A percentile compares a stretch with the other conserved stretches of the same genome.
Conservation (phyloP, 2,797 vertebrate genomes). For the Poecilia picta region DNA sequence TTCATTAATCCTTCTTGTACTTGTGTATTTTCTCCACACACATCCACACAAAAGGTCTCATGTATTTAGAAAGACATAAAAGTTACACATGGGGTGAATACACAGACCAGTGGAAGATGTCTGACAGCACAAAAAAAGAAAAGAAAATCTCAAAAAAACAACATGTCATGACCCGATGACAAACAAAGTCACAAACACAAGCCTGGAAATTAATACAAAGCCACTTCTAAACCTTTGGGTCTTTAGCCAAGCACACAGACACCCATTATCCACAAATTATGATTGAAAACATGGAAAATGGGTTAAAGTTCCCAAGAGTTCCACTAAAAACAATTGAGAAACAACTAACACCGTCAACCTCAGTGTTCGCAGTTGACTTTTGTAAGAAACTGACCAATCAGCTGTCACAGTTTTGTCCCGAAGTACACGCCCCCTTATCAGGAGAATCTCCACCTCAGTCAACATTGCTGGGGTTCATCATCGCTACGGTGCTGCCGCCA, state of each 20-base stretch:
- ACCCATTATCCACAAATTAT: neutral
- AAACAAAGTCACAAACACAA: neutral
- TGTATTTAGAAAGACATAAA: neutral
- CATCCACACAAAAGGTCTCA: neutral
- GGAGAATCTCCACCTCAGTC: too few relatives aligned
- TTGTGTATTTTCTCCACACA: neutral
- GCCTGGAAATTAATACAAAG: neutral
- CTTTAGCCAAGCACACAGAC: neutral
- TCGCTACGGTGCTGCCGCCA: too few relatives aligned
- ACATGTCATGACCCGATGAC: neutral
- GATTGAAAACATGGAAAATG: neutral
- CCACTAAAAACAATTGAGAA: neutral
- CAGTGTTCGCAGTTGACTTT: too few relatives aligned
- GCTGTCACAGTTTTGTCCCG: too few relatives aligned
- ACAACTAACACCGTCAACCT: neutral
- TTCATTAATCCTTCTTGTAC: constrained; percentile 31
- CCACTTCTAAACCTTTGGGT: neutral
- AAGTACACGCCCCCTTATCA: too few relatives aligned
- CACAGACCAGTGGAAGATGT: neutral
- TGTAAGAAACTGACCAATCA: too few relatives aligned
- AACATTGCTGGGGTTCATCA: too few relatives aligned
- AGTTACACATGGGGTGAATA: neutral
- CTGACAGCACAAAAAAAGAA: neutral
- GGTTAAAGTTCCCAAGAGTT: neutral
- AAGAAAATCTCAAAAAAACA: neutral